A percentile compares a stretch with the other conserved stretches of the same genome.
phyloP scores from a whole-genome alignment of 2,113 vertebrate genomes.

The Odocoileus virginianus region DNA sequence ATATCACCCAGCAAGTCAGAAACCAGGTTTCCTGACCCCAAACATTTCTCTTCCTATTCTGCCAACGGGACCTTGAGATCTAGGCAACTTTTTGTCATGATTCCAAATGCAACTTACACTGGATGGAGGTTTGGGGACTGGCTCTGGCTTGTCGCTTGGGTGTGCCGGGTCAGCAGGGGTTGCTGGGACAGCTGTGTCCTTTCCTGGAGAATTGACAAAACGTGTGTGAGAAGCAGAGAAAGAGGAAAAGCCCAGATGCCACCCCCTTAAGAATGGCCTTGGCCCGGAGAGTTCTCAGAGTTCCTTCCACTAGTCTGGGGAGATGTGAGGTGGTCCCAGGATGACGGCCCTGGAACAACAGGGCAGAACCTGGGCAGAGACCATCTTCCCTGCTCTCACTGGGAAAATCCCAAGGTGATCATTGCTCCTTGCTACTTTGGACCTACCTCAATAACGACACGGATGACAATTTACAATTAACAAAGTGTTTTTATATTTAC shows the following conservation, averaged over 20 bases:
- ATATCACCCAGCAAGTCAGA: background rate
- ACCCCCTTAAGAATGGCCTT: background rate
- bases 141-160: background rate
- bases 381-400: background rate
- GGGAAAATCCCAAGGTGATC: background rate
- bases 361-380: background rate
- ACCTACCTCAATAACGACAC: background rate
- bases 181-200: slow-evolving; percentile 51
- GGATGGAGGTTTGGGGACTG: slow-evolving; percentile 73
- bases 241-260: background rate
- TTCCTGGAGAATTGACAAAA: slow-evolving; percentile 65
- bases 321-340: background rate
- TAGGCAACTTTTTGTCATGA: background rate
- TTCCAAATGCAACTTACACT: slow-evolving; percentile 76
- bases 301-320: background rate
- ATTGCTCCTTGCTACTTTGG: background rate
- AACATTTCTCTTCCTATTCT: background rate
- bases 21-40: background rate
- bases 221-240: background rate
- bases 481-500: background rate
- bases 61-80: background rate
- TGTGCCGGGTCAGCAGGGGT: background rate
- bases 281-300: background rate
- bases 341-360: background rate
- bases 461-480: background rate